Conservation (phyloP, 1,140 invertebrate species). For the Dinoponera quadriceps region DNA sequence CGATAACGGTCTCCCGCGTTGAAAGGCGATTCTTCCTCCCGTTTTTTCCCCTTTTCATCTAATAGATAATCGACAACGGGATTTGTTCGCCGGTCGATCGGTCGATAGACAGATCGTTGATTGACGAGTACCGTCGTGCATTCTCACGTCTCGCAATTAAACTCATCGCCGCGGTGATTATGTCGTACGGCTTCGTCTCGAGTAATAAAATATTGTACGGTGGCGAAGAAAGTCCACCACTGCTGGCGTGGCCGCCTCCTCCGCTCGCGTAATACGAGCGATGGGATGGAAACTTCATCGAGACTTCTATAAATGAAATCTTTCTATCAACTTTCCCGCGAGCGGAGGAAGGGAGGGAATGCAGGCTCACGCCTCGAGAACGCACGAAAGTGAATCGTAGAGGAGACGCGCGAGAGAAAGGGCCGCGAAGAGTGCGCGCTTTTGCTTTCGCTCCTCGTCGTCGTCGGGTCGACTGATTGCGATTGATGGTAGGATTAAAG, state of each 20-base stretch:
- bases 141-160: slow-evolving; percentile 55
- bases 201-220: slow-evolving; percentile 46
- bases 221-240: background rate
- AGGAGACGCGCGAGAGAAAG: slow-evolving; percentile 23
- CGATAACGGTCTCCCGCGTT: slow-evolving; percentile 37
- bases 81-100: background rate
- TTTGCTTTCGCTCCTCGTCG: slow-evolving; percentile 64
- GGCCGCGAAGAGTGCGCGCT: slow-evolving; percentile 9
- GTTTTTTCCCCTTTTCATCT: slow-evolving; percentile 8
- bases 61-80: slow-evolving; percentile 24
- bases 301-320: slow-evolving; percentile 11
- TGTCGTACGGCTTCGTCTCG: slow-evolving; percentile 26
- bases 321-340: slow-evolving; percentile 42
- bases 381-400: slow-evolving; percentile 40
- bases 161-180: slow-evolving; percentile 24
- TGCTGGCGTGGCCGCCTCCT: background rate
- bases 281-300: slow-evolving; percentile 31
- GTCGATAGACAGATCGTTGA: slow-evolving; percentile 12
- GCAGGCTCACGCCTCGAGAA: slow-evolving; percentile 15
- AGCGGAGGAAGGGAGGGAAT: background rate
- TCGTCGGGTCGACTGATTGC: slow-evolving; percentile 57
- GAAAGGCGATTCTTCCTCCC: background rate
- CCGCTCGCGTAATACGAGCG: slow-evolving; percentile 8
- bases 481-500: slow-evolving; percentile 68
- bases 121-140: slow-evolving; percentile 44